Percentiles rank a stretch among this genome's conserved stretches.
These are phyloP conservation scores for Calameuta idolon DNA, from an alignment of 2,888 invertebrate genomes.

Conservation along the genomic window DNA sequence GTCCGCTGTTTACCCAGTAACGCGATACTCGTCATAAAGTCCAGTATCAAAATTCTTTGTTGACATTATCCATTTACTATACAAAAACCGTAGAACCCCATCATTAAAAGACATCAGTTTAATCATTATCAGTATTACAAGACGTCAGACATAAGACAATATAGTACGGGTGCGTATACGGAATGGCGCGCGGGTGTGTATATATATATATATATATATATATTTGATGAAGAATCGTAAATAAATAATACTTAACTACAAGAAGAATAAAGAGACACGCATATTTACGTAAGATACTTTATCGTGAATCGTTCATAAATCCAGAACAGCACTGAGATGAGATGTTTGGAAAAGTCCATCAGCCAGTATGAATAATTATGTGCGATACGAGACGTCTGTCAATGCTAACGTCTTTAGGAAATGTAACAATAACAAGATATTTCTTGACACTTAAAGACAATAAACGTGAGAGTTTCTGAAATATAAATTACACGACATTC, in stretches of 20 bases:
- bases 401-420: neutral
- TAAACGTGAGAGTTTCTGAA: neutral
- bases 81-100: neutral
- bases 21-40: neutral
- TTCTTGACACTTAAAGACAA: neutral
- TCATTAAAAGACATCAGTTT: neutral
- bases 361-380: neutral
- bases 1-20: conserved; percentile 30
- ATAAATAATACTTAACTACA: neutral
- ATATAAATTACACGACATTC: conserved; percentile 25
- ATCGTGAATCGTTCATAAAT: neutral
- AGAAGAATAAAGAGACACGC: neutral
- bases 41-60: neutral
- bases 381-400: neutral
- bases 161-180: neutral
- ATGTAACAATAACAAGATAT: neutral
- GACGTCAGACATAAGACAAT: conserved; percentile 7
- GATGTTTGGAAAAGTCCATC: neutral
- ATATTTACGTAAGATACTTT: neutral
- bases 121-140: neutral
- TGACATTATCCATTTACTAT: neutral
- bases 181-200: neutral
- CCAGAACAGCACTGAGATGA: neutral
- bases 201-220: neutral
- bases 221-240: neutral